Base-by-base conservation (phyloP, 1,140 invertebrate species). In the Eriocheir sinensis region DNA sequence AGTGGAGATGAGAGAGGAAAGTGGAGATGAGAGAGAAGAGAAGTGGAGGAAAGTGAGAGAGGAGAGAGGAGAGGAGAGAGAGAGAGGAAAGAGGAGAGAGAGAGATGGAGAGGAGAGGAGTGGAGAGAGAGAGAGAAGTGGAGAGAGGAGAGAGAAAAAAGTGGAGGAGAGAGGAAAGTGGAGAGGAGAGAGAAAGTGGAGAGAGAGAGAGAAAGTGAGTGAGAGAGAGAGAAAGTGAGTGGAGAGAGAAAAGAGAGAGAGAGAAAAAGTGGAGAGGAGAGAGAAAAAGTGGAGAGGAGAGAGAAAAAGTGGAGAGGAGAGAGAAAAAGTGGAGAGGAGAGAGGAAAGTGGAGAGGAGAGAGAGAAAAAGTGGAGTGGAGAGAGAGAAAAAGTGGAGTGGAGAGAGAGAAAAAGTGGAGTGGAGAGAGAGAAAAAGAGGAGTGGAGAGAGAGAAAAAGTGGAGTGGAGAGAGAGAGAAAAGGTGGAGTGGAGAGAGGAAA, bases 161-260 rank as follows among this genome's bases (percentile, higher is more conserved):
- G n/a, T n/a, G n/a, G n/a, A n/a, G 60, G 60, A 27, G 60, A n/a
- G 60, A n/a, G 60, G 21, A n/a, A n/a, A 72, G 27, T 72, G 60
- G n/a, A 72, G n/a, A n/a, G 60, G 60, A 72, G 60, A n/a, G 60
- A n/a, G 60, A 21, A 72, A n/a, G 60, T 72, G 60, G n/a, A 72
- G 60, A n/a, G n/a, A 0, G 60, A n/a, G 60, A 72, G 21, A 21
- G 60, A n/a, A 72, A 72, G 60, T 8, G 60, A n/a, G n/a, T n/a
- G 60, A 48, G 60, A n/a, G n/a, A 72, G 60, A 8, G 60, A n/a
- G 21, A n/a, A 72, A 72, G 6, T 21, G 27, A n/a, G n/a, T 2
- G 60, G 60, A n/a, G 27, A 72, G 27, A 72, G n/a, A n/a, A 72
- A n/a, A 15, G 4, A 48, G 44, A 48, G 15, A 15, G 44, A 15